These are phyloP conservation scores for Chauna torquata DNA, from an alignment of 2,113 vertebrate species.

Conservation along the genomic window DNA sequence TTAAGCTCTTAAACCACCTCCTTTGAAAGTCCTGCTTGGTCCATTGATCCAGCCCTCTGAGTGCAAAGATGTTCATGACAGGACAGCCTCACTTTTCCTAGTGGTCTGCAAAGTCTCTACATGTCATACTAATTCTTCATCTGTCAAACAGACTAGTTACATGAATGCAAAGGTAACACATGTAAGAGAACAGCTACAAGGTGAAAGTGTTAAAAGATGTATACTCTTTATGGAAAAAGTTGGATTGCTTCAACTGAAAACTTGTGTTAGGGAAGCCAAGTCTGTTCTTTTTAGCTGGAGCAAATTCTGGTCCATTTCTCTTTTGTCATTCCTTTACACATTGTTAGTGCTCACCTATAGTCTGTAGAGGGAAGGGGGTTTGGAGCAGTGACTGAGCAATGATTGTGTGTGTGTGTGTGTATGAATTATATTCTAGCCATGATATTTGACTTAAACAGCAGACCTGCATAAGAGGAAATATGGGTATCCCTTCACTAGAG, in stretches of 20 bases:
- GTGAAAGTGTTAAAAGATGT: background rate
- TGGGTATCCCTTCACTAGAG: background rate
- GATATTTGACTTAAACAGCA: background rate
- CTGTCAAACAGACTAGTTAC: background rate
- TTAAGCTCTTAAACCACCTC: background rate
- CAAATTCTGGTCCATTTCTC: background rate
- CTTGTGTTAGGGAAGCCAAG: background rate
- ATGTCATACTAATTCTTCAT: background rate
- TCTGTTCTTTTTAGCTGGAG: background rate
- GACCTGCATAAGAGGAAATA: background rate
- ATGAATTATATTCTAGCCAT: background rate
- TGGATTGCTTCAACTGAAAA: background rate
- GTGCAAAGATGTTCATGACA: background rate
- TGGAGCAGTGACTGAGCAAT: background rate
- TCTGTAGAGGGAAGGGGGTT: background rate
- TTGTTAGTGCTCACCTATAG: background rate
- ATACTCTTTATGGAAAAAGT: background rate
- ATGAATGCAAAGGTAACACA: background rate
- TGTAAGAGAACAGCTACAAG: background rate
- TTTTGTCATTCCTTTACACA: background rate
- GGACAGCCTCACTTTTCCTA: background rate
- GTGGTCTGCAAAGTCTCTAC: background rate
- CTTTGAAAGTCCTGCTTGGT: background rate
- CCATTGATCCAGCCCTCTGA: background rate
- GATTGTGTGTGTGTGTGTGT: fast-evolving